phyloP scores from a whole-genome alignment of 2,888 invertebrate species.

The Megastigmus dorsalis region DNA sequence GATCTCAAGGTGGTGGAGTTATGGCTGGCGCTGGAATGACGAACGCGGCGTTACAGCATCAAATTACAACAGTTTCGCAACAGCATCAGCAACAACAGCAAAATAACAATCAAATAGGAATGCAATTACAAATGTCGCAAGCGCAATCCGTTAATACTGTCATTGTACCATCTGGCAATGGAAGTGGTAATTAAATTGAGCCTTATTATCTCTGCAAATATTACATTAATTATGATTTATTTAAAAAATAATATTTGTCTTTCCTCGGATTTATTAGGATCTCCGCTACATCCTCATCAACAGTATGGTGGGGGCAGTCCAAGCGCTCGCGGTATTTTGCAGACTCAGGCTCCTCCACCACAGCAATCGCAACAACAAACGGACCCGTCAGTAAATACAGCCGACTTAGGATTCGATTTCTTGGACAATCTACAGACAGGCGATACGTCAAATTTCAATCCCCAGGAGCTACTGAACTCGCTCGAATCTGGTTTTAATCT shows the following conservation, averaged over 20 bases:
- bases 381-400: conserved; percentile 58
- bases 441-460: conserved; percentile 85
- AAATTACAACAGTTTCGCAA: conserved; percentile 75
- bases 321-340: conserved; percentile 70
- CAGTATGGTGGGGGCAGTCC: conserved; percentile 71
- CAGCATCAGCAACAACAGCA: conserved; percentile 77
- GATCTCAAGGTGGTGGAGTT: conserved; percentile 71
- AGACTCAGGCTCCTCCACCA: conserved; percentile 62
- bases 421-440: conserved; percentile 87
- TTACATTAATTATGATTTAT: background rate
- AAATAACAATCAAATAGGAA: conserved; percentile 76
- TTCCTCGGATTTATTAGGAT: conserved; percentile 60
- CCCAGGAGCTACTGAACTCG: conserved; percentile 88
- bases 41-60: conserved; percentile 74
- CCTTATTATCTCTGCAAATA: background rate
- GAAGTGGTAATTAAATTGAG: conserved; percentile 70
- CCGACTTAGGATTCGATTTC: conserved; percentile 83
- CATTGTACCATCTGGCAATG: conserved; percentile 60
- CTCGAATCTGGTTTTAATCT: conserved; percentile 81
- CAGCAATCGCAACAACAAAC: conserved; percentile 66
- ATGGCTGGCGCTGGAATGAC: conserved; percentile 70
- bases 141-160: conserved; percentile 71
- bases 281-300: conserved; percentile 74
- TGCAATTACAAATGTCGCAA: conserved; percentile 75
- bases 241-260: background rate